Percentiles rank a stretch among this genome's conserved stretches.
Conservation (phyloP, 2,888 invertebrate species). For the Leptodirus hochenwartii region DNA sequence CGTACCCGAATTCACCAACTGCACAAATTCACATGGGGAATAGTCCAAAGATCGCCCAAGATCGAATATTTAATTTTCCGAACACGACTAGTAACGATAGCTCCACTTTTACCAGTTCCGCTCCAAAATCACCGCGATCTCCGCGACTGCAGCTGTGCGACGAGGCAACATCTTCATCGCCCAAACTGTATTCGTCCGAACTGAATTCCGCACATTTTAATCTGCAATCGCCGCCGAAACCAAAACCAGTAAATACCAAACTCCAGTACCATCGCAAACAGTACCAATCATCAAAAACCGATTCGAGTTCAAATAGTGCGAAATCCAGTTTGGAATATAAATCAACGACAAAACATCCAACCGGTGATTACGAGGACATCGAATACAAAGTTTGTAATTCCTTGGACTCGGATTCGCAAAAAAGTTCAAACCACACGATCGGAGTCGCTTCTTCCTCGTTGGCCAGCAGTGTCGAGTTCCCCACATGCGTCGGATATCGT, state of each 20-base stretch:
- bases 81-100: constrained; percentile 13
- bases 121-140: constrained; percentile 21
- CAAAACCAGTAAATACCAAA: constrained; percentile 12
- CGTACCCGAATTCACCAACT: constrained; percentile 20
- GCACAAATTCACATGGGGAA: constrained; percentile 20
- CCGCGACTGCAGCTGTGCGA: constrained; percentile 17
- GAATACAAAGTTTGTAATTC: constrained; percentile 26
- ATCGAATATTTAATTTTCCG: constrained; percentile 14
- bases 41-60: constrained; percentile 19
- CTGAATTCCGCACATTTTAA: constrained; percentile 18
- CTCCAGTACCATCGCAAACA: constrained; percentile 17
- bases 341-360: constrained; percentile 23
- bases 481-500: constrained; percentile 10
- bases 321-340: constrained; percentile 24
- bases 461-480: constrained; percentile 8
- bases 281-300: constrained; percentile 23
- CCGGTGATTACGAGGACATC: constrained; percentile 23
- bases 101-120: constrained; percentile 14
- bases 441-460: constrained; percentile 6
- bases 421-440: constrained; percentile 14
- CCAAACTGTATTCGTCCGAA: constrained; percentile 10
- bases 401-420: constrained; percentile 21
- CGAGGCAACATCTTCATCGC: constrained; percentile 10
- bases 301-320: constrained; percentile 21
- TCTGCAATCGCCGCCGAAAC: constrained; percentile 21